phyloP scores from a whole-genome alignment of 1,140 invertebrate species.

The Cardiocondyla obscurior region DNA sequence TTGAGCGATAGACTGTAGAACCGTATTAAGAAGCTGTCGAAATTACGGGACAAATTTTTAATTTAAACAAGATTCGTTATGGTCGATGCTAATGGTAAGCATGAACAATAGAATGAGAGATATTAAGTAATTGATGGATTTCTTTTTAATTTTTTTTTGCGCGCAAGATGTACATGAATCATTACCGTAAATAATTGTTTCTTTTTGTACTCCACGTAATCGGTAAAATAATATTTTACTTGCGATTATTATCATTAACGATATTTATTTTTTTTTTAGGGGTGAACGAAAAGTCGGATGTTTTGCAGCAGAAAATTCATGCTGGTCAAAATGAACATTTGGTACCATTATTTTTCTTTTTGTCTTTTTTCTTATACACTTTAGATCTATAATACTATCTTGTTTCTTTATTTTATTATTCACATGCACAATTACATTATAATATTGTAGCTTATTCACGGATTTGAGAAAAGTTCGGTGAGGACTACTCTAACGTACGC shows the following conservation, averaged over 20 bases:
- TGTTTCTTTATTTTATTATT: not conserved
- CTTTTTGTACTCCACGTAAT: not conserved
- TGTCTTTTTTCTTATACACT: not conserved
- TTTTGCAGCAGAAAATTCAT: constrained; percentile 77
- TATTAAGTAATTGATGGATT: not conserved
- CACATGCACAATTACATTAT: not conserved
- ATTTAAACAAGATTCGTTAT: constrained; percentile 37
- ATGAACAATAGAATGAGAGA: not conserved
- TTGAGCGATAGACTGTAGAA: not conserved
- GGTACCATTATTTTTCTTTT: constrained; percentile 60
- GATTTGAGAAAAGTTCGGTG: constrained; percentile 85
- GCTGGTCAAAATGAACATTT: constrained; percentile 79
- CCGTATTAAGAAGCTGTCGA: not conserved
- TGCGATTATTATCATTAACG: not conserved
- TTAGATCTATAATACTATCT: not conserved
- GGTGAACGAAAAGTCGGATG: constrained; percentile 76
- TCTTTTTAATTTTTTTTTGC: not conserved
- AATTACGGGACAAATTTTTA: constrained; percentile 9
- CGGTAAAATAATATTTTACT: not conserved
- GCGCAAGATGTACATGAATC: not conserved
- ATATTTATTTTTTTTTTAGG: constrained; percentile 62
- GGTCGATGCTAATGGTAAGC: constrained; percentile 50
- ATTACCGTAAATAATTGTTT: not conserved
- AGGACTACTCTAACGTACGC: constrained; percentile 86
- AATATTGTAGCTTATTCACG: constrained; percentile 86